These are phyloP conservation scores for Drosophila oshimai DNA, from an alignment of 1,140 invertebrate genomes.

Conservation along the genomic window DNA sequence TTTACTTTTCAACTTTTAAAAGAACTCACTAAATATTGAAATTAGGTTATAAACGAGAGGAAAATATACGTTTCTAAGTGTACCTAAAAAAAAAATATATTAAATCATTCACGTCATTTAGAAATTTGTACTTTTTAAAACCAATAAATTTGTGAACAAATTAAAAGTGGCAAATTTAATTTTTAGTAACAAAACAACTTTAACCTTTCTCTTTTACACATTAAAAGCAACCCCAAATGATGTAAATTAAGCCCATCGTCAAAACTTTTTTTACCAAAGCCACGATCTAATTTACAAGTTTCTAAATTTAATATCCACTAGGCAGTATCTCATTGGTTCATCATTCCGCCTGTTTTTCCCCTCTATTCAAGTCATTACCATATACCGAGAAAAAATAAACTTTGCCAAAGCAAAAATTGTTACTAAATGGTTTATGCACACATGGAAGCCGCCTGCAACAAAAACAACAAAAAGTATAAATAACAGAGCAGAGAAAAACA, in stretches of 20 bases:
- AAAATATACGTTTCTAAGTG: too few relatives aligned
- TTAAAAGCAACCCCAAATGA: background rate
- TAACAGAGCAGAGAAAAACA: slow-evolving; percentile 15
- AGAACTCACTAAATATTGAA: too few relatives aligned
- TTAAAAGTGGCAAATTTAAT: too few relatives aligned
- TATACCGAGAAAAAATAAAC: slow-evolving; percentile 36
- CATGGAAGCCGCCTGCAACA: slow-evolving; percentile 39
- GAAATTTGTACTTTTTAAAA: background rate
- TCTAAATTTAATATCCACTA: slow-evolving; percentile 7
- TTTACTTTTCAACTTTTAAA: too few relatives aligned
- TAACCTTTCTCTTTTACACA: too few relatives aligned
- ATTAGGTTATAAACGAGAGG: too few relatives aligned
- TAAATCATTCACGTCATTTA: too few relatives aligned
- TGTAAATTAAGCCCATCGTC: background rate
- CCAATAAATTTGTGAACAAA: too few relatives aligned
- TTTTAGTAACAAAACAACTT: too few relatives aligned
- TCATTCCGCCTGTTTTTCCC: background rate
- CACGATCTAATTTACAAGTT: slow-evolving; percentile 11
- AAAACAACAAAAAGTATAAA: slow-evolving; percentile 9
- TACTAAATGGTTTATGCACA: slow-evolving; percentile 76
- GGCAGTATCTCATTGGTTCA: slow-evolving; percentile 19
- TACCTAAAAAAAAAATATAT: too few relatives aligned
- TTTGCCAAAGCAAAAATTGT: slow-evolving; percentile 69
- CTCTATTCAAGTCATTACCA: slow-evolving; percentile 3
- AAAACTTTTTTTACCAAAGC: background rate